phyloP scores from a whole-genome alignment of 30 jellyfish, hydroid and myxozoan genomes.

The Aurelia sp. region DNA sequence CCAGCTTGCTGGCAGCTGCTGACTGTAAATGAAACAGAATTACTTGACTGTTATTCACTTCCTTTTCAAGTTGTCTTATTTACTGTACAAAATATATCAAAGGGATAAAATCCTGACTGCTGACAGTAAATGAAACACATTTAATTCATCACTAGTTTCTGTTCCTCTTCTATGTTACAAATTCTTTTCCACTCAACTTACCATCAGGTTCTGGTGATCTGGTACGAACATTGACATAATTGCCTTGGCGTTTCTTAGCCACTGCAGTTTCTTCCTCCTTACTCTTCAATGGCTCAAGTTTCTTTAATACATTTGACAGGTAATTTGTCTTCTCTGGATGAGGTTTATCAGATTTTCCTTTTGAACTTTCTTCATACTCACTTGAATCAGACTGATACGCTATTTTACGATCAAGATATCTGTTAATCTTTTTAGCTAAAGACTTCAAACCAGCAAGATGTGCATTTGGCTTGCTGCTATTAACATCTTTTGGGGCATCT shows the following conservation, averaged over 20 bases:
- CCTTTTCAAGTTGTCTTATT: too few species aligned
- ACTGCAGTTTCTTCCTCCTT: conserved; percentile 7
- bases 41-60: too few species aligned
- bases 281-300: neutral
- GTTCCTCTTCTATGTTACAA: too few species aligned
- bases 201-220: conserved; percentile 53
- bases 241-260: conserved; percentile 21
- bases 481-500: neutral
- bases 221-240: conserved; percentile 21
- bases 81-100: too few species aligned
- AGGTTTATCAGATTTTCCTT: neutral
- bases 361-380: neutral
- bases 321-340: neutral
- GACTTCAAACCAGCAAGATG: neutral
- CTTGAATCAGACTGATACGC: too few species aligned
- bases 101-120: too few species aligned
- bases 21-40: too few species aligned
- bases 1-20: too few species aligned
- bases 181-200: neutral
- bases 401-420: neutral
- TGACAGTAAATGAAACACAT: too few species aligned
- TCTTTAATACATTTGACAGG: neutral
- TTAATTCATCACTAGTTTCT: too few species aligned
- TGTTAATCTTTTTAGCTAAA: neutral
- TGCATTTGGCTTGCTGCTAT: neutral